Evolutionary conservation across 2,797 vertebrate species (phyloP), one percentile per base, ranked within the genome.

Genomic region (Thripadectes ignobilis): DNA sequence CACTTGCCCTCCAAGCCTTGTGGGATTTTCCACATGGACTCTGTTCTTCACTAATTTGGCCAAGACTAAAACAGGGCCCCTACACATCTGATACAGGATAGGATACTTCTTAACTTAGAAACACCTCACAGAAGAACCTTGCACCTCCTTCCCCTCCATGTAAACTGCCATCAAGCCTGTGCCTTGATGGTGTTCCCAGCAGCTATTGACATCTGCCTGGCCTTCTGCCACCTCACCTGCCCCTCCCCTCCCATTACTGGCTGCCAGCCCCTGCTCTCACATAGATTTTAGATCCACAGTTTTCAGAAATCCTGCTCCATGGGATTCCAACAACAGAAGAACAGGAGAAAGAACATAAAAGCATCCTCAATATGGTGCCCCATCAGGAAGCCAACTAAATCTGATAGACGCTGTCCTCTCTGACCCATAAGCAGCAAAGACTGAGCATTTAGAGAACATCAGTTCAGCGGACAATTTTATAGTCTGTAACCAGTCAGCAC

Each of bases 301-400:
- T 81, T n/a, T 76, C 69, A 68, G 79, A 93, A 91, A 88, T 88
- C 66, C 69, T 55, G 58, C 83, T 95, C 77, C 26, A 9, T 84
- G 59, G 94, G 93, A 93, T 62, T 84, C 90, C 74, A 63, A 72
- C 85, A 88, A 90, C 83, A 94, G 88, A 92, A 83, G 82, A 92
- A 84, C 2, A 10, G 46, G 58, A 96, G 85, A 73, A 88, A 84
- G 76, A 93, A 84, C 83, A 95, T 93, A 81, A 95, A 92, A 95
- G 92, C 58, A 95, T 43, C 92, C 85, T 85, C 88, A 66, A 41
- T 32, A 59, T 90, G 88, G 59, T 39, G 73, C 62, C 88, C 85
- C 89, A 84, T 76, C 93, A 94, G 94, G 94, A 88, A 92, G 76
- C 88, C 95, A 94, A 5, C 76, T 92, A 95, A 96, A 94, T 73